A percentile compares a stretch with the other conserved stretches of the same genome.
Conservation (phyloP, 2,888 invertebrate species). For the Quadroppia sp. region DNA sequence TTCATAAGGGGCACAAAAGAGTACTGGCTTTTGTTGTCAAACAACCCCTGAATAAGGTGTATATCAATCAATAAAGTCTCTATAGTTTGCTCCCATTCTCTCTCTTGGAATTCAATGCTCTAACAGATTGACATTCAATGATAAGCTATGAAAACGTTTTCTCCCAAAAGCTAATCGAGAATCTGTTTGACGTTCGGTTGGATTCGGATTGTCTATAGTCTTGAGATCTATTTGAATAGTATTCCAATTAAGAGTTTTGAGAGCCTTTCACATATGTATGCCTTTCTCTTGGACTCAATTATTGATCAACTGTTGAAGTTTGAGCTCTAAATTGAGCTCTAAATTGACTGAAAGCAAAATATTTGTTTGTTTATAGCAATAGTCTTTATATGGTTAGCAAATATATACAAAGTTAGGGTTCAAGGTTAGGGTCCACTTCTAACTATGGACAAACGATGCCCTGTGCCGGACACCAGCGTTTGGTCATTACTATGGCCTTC, state of each 20-base stretch:
- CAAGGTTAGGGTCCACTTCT: conserved; percentile 3
- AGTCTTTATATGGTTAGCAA: conserved; percentile 22
- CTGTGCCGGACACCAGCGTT: not conserved
- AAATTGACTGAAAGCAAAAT: conserved; percentile 17
- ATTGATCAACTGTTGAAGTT: conserved; percentile 30
- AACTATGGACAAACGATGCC: conserved; percentile 14
- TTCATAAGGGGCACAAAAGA: no score
- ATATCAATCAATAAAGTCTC: no score
- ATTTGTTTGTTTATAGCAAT: conserved; percentile 25
- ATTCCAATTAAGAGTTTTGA: not conserved
- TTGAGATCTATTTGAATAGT: not conserved
- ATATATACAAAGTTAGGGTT: conserved; percentile 32
- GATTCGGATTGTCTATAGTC: not conserved
- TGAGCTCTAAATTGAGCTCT: conserved; percentile 19
- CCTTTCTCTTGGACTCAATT: not conserved
- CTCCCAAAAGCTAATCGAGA: not conserved
- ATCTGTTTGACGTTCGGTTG: not conserved
- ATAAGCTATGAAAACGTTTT: conserved; percentile 7
- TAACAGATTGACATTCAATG: conserved; percentile 30
- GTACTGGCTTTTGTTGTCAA: no score
- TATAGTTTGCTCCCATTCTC: no score
- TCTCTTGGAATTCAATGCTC: no score
- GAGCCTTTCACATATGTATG: not conserved
- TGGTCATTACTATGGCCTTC: conserved; percentile 31
- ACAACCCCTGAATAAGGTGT: no score